Conservation (phyloP, 2,797 vertebrate genomes). For the Hirundo rustica region DNA sequence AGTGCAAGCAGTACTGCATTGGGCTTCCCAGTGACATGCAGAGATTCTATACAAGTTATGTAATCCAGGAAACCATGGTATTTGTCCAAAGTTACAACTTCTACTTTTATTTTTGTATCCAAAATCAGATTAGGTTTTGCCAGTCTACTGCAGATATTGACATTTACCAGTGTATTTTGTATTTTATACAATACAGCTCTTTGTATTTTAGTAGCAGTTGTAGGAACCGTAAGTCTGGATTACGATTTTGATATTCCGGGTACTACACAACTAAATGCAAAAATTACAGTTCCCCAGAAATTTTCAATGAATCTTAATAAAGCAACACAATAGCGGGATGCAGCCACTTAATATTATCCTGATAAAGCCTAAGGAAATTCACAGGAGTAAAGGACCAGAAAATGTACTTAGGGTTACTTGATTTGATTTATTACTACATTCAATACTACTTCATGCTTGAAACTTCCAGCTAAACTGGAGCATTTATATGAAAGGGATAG, state of each 20-base stretch:
- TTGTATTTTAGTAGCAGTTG: not conserved
- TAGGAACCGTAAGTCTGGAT: not conserved
- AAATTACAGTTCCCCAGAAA: not conserved
- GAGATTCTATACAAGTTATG: not conserved
- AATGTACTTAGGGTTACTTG: not conserved
- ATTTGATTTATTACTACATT: not conserved
- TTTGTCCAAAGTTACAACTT: not conserved
- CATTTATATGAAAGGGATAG: not conserved
- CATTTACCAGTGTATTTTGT: not conserved
- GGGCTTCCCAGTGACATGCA: not conserved
- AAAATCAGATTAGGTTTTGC: not conserved
- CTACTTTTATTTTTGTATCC: not conserved
- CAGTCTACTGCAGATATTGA: not conserved
- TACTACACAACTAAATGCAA: not conserved
- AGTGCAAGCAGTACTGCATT: not conserved
- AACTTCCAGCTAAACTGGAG: not conserved
- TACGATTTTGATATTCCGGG: not conserved
- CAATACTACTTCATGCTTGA: not conserved
- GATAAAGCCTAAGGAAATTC: not conserved
- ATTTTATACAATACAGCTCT: not conserved
- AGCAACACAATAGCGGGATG: not conserved
- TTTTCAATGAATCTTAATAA: not conserved
- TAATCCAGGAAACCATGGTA: not conserved
- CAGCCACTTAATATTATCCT: not conserved
- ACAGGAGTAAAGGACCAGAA: not conserved